phyloP scores from a whole-genome alignment of 2,113 vertebrate genomes.

The Rhipidura dahli region DNA sequence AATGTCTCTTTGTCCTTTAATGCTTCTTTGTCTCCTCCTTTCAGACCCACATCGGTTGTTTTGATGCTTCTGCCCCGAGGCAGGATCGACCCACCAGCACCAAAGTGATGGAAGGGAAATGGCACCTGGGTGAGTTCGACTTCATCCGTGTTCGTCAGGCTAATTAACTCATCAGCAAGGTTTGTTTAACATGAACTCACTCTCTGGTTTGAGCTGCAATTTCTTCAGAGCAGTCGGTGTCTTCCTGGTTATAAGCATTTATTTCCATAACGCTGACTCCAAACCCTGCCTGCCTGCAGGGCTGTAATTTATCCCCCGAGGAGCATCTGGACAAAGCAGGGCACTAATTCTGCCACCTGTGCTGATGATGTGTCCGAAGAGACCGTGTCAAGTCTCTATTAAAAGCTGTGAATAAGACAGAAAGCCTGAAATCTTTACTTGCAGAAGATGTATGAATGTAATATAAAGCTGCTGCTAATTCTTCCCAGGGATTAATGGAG shows the following conservation, averaged over 20 bases:
- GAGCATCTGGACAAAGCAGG: neutral
- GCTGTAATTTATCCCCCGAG: neutral
- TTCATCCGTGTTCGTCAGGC: neutral
- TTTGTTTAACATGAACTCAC: neutral
- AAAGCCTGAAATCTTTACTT: neutral
- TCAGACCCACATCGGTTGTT: neutral
- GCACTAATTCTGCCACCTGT: constrained; percentile 18
- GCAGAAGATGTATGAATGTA: neutral
- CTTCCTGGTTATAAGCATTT: neutral
- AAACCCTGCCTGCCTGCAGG: neutral
- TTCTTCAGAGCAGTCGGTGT: neutral
- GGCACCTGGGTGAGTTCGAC: neutral
- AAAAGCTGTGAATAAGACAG: neutral
- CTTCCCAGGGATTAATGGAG: constrained; percentile 32
- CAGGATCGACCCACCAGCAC: neutral
- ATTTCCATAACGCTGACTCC: constrained; percentile 29
- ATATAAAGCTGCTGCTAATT: constrained; percentile 35
- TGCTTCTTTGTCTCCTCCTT: neutral
- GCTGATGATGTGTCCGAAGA: neutral
- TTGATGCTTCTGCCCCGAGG: neutral
- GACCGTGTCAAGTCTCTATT: neutral
- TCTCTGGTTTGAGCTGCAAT: neutral
- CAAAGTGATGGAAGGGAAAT: neutral
- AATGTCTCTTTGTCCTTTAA: neutral
- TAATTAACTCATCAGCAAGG: neutral